Evolutionary conservation across 2,888 invertebrate genomes (phyloP).

Genomic region (Thysanoteuthis rhombus): DNA sequence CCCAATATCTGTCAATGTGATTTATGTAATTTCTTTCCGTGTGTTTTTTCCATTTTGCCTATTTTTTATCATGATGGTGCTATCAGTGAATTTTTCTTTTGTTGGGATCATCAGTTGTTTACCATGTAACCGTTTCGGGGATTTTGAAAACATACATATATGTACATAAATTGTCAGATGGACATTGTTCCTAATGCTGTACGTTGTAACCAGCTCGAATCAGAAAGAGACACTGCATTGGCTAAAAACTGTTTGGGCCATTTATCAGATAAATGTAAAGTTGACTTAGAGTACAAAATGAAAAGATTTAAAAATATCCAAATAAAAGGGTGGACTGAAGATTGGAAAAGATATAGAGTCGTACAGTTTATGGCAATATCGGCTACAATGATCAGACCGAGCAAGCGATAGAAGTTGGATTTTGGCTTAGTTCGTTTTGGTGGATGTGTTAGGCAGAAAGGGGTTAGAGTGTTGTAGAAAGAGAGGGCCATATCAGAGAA

Average conservation of each 20-base stretch:
- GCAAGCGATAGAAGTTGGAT: neutral
- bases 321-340: neutral
- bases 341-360: neutral
- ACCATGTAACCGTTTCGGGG: too few species aligned
- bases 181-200: too few species aligned
- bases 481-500: neutral
- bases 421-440: neutral
- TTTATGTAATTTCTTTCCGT: too few species aligned
- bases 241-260: neutral
- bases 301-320: neutral
- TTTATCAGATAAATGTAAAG: neutral
- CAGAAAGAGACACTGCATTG: too few species aligned
- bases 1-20: too few species aligned
- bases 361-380: neutral
- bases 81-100: too few species aligned
- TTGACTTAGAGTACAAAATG: neutral
- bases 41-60: too few species aligned
- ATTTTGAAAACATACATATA: too few species aligned
- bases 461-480: neutral
- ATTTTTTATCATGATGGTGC: too few species aligned
- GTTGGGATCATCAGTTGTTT: too few species aligned
- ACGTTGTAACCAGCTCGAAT: too few species aligned
- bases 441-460: neutral
- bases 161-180: too few species aligned
- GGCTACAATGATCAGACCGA: neutral